phyloP scores from a whole-genome alignment of 2,113 vertebrate genomes.

The Ophiodon elongatus region DNA sequence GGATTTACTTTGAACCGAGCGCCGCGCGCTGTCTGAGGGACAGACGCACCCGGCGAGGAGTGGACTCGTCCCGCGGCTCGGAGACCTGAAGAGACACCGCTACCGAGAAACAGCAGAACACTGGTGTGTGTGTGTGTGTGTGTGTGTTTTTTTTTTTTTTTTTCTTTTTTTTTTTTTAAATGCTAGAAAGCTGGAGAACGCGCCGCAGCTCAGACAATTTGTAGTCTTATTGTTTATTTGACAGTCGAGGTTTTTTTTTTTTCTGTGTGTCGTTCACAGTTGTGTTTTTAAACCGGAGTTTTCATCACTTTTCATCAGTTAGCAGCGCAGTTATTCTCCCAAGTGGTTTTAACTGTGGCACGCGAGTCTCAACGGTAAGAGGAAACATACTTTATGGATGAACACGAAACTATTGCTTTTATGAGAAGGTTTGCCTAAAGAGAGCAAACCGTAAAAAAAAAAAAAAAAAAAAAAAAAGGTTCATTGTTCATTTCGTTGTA shows the following conservation, averaged over 20 bases:
- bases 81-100: constrained; percentile 44
- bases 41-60: constrained; percentile 39
- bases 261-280: not conserved
- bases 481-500: not conserved
- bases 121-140: not conserved
- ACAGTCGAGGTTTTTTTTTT: not conserved
- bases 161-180: not conserved
- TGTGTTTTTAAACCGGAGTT: constrained; percentile 33
- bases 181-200: constrained; percentile 8
- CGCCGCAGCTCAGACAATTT: not conserved
- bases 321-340: constrained; percentile 31
- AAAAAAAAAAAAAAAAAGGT: not conserved
- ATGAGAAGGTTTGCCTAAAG: not conserved
- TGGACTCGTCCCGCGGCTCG: constrained; percentile 33
- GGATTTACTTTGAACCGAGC: constrained; percentile 41
- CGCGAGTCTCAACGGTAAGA: constrained; percentile 72
- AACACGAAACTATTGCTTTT: constrained; percentile 8
- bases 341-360: constrained; percentile 38
- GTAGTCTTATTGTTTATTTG: constrained; percentile 11
- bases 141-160: not conserved
- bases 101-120: not conserved
- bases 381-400: not conserved
- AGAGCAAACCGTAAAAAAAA: not conserved
- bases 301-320: constrained; percentile 31
- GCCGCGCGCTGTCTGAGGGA: constrained; percentile 35